These are phyloP conservation scores for Buphagus erythrorhynchus DNA, from an alignment of 2,797 vertebrate genomes.

Conservation along the genomic window DNA sequence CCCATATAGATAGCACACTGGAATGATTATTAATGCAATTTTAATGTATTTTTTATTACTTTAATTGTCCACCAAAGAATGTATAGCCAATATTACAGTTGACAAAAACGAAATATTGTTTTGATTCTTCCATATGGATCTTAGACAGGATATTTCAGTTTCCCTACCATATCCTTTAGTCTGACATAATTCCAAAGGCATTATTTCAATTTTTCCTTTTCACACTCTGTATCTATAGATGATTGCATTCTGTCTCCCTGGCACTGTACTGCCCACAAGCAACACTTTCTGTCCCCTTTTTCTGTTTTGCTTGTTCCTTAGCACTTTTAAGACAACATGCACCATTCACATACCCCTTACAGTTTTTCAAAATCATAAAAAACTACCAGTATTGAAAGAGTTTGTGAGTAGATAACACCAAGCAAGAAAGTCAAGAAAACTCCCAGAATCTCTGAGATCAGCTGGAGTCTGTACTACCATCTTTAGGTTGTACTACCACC, in stretches of 20 bases:
- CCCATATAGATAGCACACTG: background rate
- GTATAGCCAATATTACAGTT: background rate
- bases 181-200: background rate
- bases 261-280: rapidly evolving
- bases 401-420: background rate
- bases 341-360: background rate
- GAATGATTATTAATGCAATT: background rate
- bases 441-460: rapidly evolving
- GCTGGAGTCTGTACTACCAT: background rate
- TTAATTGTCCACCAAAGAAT: background rate
- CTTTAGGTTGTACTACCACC: slow-evolving; percentile 28
- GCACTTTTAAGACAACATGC: background rate
- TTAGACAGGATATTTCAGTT: background rate
- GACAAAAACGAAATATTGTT: background rate
- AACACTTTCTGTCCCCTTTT: background rate
- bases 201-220: background rate
- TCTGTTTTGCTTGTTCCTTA: background rate
- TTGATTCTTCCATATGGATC: background rate
- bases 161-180: background rate
- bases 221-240: background rate
- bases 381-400: background rate
- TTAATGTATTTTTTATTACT: background rate
- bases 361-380: background rate
- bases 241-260: background rate
- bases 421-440: background rate